Percentiles rank a stretch among this genome's conserved stretches.
Conservation (phyloP, 2,113 vertebrate species). For the Cyanoramphus novaezelandiae region DNA sequence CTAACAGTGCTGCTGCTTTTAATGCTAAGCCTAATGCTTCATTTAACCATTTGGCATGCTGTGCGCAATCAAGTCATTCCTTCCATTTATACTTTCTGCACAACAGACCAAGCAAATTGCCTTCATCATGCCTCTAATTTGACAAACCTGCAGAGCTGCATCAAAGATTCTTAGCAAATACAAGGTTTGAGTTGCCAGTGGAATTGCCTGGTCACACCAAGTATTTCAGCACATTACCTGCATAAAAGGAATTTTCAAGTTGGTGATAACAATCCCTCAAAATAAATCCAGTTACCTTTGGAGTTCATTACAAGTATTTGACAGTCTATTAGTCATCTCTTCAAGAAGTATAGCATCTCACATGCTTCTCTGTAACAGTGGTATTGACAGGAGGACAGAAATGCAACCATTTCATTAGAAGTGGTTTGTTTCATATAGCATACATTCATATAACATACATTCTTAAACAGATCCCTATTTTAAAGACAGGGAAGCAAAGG, state of each 20-base stretch:
- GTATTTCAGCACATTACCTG: not conserved
- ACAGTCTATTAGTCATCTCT: constrained; percentile 1
- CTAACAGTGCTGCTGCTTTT: constrained; percentile 60
- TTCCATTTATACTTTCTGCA: constrained; percentile 55
- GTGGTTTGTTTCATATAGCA: not conserved
- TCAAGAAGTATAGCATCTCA: not conserved
- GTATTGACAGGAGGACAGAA: not conserved
- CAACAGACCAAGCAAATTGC: constrained; percentile 57
- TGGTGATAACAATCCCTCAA: not conserved
- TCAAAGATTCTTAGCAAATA: constrained; percentile 24
- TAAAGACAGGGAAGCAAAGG: not conserved
- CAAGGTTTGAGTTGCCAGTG: not conserved
- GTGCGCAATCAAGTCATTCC: constrained; percentile 61
- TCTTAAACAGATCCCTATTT: not conserved
- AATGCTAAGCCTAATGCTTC: constrained; percentile 64
- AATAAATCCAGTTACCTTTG: not conserved
- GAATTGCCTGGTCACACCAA: not conserved
- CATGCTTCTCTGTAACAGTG: not conserved
- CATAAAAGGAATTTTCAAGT: not conserved
- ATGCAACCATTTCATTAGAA: not conserved
- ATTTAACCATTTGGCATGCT: constrained; percentile 61
- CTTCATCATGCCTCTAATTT: constrained; percentile 46
- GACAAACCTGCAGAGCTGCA: constrained; percentile 29
- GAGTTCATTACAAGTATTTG: not conserved
- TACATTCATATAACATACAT: not conserved